phyloP scores from a whole-genome alignment of 2,797 vertebrate genomes.

The Chaetophractus vellerosus region DNA sequence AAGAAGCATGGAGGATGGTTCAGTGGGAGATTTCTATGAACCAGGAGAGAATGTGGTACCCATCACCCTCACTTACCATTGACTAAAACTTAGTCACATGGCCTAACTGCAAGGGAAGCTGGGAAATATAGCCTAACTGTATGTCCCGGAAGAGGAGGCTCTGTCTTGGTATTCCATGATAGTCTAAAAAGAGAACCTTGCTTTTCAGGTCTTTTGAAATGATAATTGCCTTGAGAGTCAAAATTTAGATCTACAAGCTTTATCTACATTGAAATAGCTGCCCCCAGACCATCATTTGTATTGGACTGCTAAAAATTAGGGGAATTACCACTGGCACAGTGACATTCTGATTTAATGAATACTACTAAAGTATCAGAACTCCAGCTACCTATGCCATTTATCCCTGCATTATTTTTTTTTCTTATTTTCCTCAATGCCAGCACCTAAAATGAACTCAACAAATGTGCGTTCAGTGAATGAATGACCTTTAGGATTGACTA shows the following conservation, averaged over 20 bases:
- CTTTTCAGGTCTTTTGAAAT: background rate
- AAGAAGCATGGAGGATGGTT: background rate
- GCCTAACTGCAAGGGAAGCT: background rate
- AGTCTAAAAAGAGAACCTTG: background rate
- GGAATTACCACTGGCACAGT: background rate
- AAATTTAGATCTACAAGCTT: slow-evolving; percentile 34
- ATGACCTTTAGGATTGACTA: background rate
- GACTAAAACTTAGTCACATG: background rate
- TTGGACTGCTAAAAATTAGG: slow-evolving; percentile 1
- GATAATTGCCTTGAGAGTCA: slow-evolving; percentile 29
- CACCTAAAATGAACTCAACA: background rate
- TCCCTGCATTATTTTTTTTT: background rate
- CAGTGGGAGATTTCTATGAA: background rate
- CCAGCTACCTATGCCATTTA: background rate
- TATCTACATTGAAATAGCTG: background rate
- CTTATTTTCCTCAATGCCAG: slow-evolving; percentile 22
- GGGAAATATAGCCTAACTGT: background rate
- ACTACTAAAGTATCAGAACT: background rate
- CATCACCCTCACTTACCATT: background rate
- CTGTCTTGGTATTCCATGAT: background rate
- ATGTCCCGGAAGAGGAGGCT: background rate
- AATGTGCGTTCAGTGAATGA: background rate
- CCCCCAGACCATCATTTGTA: background rate
- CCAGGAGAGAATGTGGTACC: background rate
- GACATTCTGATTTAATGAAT: background rate